phyloP scores from a whole-genome alignment of 2,797 vertebrate genomes.

The Aeoliscus strigatus region DNA sequence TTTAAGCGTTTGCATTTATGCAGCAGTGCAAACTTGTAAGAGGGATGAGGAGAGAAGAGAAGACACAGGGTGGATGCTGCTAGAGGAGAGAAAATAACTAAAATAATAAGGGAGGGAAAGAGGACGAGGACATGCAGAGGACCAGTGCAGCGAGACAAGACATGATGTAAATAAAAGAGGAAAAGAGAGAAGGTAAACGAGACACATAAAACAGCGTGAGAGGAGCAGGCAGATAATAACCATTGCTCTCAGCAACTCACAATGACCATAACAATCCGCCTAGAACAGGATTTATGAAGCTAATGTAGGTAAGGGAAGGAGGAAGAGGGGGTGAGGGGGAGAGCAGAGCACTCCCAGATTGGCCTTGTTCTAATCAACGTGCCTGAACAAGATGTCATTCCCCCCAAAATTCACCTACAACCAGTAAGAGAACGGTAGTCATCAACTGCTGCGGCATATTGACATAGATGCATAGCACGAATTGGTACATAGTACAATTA shows the following conservation, averaged over 20 bases:
- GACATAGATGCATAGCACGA: too few species aligned
- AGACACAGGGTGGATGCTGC: constrained; percentile 17
- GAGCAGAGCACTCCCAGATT: constrained; percentile 36
- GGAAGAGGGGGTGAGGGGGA: constrained; percentile 42
- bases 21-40: constrained; percentile 5
- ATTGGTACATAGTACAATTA: too few species aligned
- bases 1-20: constrained; percentile 14
- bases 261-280: constrained; percentile 79
- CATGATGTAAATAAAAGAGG: constrained; percentile 26
- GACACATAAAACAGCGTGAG: constrained; percentile 71
- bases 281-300: constrained; percentile 73
- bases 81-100: constrained; percentile 14
- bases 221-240: constrained; percentile 72
- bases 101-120: constrained; percentile 36
- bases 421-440: too few species aligned
- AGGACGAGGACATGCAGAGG: constrained; percentile 25
- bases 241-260: constrained; percentile 75
- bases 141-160: constrained; percentile 18
- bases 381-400: constrained; percentile 44
- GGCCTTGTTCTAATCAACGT: constrained; percentile 35
- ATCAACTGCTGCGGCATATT: too few species aligned
- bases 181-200: constrained; percentile 46
- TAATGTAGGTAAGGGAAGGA: constrained; percentile 68
- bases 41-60: constrained; percentile 9
- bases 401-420: too few species aligned